Percentiles rank a stretch among this genome's conserved stretches.
phyloP scores from a whole-genome alignment of 2,888 invertebrate genomes.

The Parnassius apollo region DNA sequence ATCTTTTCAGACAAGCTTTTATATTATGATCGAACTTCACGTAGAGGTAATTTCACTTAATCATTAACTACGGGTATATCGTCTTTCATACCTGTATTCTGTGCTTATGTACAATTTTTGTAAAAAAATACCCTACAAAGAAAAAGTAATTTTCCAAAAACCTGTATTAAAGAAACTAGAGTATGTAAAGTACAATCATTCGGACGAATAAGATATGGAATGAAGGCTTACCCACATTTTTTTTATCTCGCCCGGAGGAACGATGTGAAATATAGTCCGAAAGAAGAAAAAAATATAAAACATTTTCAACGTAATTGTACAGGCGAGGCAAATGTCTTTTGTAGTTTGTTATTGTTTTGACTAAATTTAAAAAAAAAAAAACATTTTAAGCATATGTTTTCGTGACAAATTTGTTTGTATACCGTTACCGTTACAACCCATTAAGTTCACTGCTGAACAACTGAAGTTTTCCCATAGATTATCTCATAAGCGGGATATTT shows the following conservation, averaged over 20 bases:
- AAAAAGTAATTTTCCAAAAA: slow-evolving; percentile 16
- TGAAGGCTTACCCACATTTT: slow-evolving; percentile 16
- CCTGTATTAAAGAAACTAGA: slow-evolving; percentile 16
- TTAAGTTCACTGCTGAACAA: too few species aligned
- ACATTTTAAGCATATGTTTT: background rate
- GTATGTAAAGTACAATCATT: slow-evolving; percentile 20
- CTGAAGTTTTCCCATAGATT: too few species aligned
- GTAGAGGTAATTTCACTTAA: too few species aligned
- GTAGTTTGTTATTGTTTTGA: slow-evolving; percentile 5
- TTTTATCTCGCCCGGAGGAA: slow-evolving; percentile 11
- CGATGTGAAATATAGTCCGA: slow-evolving; percentile 19
- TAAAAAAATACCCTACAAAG: slow-evolving; percentile 4
- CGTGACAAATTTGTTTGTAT: too few species aligned
- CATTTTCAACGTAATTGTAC: slow-evolving; percentile 21
- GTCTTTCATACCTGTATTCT: too few species aligned
- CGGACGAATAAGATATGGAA: slow-evolving; percentile 15
- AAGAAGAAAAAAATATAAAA: slow-evolving; percentile 15
- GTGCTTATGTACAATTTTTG: too few species aligned
- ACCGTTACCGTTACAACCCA: too few species aligned
- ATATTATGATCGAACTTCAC: too few species aligned
- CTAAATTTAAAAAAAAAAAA: background rate
- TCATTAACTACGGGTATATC: too few species aligned
- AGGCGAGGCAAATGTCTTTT: slow-evolving; percentile 10
- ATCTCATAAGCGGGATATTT: too few species aligned
- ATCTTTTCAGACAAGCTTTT: too few species aligned